A percentile compares a stretch with the other conserved stretches of the same genome.
Conservation (phyloP, 1,140 invertebrate species). For the Caenorhabditis latens region DNA sequence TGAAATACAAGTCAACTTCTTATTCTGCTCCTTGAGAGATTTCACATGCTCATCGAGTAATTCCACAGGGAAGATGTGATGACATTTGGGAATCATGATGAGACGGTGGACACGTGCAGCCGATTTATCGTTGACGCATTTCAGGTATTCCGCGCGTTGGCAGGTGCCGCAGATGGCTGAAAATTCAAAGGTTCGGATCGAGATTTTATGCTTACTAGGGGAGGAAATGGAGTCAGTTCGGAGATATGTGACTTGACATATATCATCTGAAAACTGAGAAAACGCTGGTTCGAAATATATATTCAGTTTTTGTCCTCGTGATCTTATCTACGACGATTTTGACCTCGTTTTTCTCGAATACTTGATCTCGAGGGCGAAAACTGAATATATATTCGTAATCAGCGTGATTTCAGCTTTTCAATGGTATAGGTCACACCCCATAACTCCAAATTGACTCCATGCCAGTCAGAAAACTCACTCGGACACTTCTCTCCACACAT, state of each 20-base stretch:
- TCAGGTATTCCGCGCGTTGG: background rate
- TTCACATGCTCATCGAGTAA: conserved; percentile 29
- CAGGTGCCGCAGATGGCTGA: conserved; percentile 52
- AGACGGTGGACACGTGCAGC: conserved; percentile 37
- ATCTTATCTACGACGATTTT: too few species aligned
- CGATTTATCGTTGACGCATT: background rate
- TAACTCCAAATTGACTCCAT: too few species aligned
- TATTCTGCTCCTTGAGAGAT: background rate
- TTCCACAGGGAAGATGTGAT: conserved; percentile 19
- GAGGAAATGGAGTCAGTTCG: too few species aligned
- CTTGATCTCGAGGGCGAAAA: too few species aligned
- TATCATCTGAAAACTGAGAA: background rate
- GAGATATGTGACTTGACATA: background rate
- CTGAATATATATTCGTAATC: too few species aligned
- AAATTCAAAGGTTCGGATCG: background rate
- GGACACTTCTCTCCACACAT: conserved; percentile 54
- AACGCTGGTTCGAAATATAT: too few species aligned
- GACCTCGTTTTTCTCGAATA: too few species aligned
- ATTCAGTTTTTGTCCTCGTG: too few species aligned
- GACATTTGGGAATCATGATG: conserved; percentile 28
- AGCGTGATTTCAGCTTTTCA: too few species aligned
- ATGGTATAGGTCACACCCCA: too few species aligned
- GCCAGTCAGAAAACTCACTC: background rate
- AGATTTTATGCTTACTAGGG: too few species aligned
- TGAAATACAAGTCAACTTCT: background rate